Percentiles rank a stretch among this genome's conserved stretches.
These are phyloP conservation scores for Campoplex capitator DNA, from an alignment of 2,888 invertebrate genomes.

Conservation along the genomic window DNA sequence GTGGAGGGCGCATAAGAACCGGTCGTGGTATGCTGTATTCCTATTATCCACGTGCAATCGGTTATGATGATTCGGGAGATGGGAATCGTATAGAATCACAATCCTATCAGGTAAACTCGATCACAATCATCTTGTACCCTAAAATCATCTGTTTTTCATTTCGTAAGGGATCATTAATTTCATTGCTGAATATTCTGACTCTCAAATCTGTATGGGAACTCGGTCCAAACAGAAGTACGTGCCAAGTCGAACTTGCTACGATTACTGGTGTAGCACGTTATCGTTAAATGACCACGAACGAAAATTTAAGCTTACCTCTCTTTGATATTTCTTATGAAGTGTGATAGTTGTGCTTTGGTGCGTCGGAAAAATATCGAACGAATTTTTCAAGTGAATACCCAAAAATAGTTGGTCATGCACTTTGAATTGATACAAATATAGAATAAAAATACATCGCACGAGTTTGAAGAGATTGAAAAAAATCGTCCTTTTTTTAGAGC, in stretches of 20 bases:
- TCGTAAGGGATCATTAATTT: not conserved
- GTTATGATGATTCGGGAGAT: slow-evolving; percentile 85
- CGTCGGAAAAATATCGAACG: no score
- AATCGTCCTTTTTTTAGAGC: no score
- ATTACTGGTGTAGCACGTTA: not conserved
- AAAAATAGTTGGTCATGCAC: no score
- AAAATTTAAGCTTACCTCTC: not conserved
- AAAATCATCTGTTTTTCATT: slow-evolving; percentile 1
- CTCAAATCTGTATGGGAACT: not conserved
- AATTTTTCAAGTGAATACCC: no score
- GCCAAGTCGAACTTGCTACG: not conserved
- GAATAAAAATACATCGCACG: no score
- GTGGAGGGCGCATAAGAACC: slow-evolving; percentile 82
- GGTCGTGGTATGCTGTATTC: slow-evolving; percentile 84
- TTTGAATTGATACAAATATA: no score
- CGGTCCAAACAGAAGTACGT: not conserved
- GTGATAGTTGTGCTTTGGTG: no score
- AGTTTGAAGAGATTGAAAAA: no score
- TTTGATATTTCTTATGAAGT: no score
- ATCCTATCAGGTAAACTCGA: slow-evolving; percentile 77
- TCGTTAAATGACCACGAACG: not conserved
- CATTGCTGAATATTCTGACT: not conserved
- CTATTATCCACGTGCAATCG: slow-evolving; percentile 84
- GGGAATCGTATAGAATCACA: slow-evolving; percentile 81
- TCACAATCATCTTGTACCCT: not conserved